Conservation (phyloP, 2,113 vertebrate species). For the Petroica traversi region DNA sequence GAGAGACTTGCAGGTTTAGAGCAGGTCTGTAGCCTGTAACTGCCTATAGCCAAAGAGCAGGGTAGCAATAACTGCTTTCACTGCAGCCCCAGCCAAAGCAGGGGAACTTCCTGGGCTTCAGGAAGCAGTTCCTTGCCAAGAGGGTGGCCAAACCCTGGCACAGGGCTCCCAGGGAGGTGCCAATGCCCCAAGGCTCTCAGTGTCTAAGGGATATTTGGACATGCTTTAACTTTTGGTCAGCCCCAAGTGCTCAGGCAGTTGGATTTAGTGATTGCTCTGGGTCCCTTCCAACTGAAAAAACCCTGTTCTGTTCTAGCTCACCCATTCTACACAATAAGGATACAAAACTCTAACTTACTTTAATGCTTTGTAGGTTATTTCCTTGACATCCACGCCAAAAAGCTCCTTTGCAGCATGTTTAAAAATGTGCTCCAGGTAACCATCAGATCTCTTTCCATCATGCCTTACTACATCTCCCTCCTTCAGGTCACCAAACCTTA, state of each 20-base stretch:
- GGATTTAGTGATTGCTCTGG: neutral
- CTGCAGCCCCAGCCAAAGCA: neutral
- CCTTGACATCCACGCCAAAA: constrained; percentile 85
- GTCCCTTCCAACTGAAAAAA: neutral
- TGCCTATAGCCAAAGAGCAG: neutral
- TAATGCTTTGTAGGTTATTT: constrained; percentile 85
- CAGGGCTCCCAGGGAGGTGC: neutral
- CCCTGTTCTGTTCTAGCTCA: neutral
- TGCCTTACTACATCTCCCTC: constrained; percentile 76
- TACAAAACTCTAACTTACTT: constrained; percentile 72
- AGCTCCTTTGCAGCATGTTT: constrained; percentile 90
- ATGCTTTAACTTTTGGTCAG: neutral
- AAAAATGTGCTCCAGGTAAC: constrained; percentile 90
- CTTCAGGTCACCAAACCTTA: constrained; percentile 79
- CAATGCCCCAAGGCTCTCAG: neutral
- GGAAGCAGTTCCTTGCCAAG: neutral
- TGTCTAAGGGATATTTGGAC: neutral
- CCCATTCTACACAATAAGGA: neutral
- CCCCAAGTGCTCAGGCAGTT: neutral
- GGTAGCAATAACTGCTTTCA: neutral
- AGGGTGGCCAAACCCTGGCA: neutral
- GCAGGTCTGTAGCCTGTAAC: neutral
- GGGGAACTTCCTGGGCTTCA: neutral
- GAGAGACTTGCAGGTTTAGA: neutral
- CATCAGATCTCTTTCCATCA: constrained; percentile 83